Evolutionary conservation across 2,113 vertebrate species (phyloP).

Genomic region (Hemibagrus wyckioides): DNA sequence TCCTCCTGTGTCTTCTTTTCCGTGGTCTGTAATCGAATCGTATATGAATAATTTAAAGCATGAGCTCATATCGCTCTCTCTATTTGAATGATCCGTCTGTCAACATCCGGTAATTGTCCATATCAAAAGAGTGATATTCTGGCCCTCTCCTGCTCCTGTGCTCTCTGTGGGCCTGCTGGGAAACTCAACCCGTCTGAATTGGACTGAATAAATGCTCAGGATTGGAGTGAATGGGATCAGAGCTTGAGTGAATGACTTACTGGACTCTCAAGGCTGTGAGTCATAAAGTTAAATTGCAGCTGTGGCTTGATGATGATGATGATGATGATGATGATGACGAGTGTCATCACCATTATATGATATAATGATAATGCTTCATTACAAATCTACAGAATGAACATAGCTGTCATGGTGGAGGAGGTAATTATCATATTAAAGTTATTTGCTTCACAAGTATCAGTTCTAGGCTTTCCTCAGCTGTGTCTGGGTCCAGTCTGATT

Average conservation of each 20-base stretch:
- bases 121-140: slow-evolving; percentile 29
- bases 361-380: slow-evolving; percentile 42
- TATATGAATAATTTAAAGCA: slow-evolving; percentile 39
- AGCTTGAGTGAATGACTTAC: neutral
- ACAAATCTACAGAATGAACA: slow-evolving; percentile 51
- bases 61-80: slow-evolving; percentile 9
- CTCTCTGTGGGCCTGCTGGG: slow-evolving; percentile 22
- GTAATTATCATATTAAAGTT: slow-evolving; percentile 1
- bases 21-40: slow-evolving; percentile 17
- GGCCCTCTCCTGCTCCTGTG: neutral
- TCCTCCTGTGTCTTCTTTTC: neutral
- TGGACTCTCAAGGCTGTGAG: slow-evolving; percentile 14
- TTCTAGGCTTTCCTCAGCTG: neutral
- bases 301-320: slow-evolving; percentile 18
- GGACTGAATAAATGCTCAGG: neutral
- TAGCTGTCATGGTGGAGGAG: slow-evolving; percentile 29
- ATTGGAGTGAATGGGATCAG: slow-evolving; percentile 12
- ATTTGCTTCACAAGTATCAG: slow-evolving; percentile 1
- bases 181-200: slow-evolving; percentile 16
- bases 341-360: neutral
- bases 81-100: slow-evolving; percentile 21
- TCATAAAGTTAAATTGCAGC: slow-evolving; percentile 27
- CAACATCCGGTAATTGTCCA: slow-evolving; percentile 19
- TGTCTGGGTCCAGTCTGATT: neutral
- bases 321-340: slow-evolving; percentile 11